Base-by-base conservation (phyloP, 2,888 invertebrate genomes). In the Zele albiditarsus region DNA sequence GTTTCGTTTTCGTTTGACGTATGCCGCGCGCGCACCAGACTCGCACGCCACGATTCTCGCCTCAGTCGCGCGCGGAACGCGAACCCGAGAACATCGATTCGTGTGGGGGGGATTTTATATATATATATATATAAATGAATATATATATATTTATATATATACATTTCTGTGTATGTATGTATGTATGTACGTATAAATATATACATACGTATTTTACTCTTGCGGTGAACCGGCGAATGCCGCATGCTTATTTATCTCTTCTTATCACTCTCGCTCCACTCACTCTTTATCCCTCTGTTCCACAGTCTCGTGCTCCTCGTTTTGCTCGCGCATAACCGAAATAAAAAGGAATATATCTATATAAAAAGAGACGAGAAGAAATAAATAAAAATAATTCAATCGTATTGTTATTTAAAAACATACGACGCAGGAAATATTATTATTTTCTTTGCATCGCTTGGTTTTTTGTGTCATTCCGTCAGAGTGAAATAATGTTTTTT, bases 51-150 rank as follows among this genome's bases (percentile, higher is more conserved):
- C 71, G 74, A 76, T 73, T 80, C 80, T 78, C 78, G 79, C 75
- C 75, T 81, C 86, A 88, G 88, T 88, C 84, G 87, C 86, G 84
- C 87, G 86, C 86, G 83, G 86, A 84, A 86, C 85, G 85, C 84
- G 83, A 84, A 84, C 82, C 82, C 82, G 87, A 82, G 85, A 85
- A 82, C 79, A 85, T 79, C 75, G 81, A 82, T 77, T 62, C 77
- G 79, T 76, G 78, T 71, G 79, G 78, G 78, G 78, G 78, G 79
- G 53, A 33, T 62, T 67, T 57, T 65, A 66, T 65, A 53, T 71
- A 42, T 33, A 33, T 23, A 42, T 25, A 58, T 25, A 53, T 20
- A 31, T 53, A 28, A 28, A 16, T n/a, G 12, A 25, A 28, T 28
- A 53, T 31, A 31, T 53, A 33, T 33, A n/a, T 33, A 60, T 67